Percentiles rank a stretch among this genome's conserved stretches.
These are phyloP conservation scores for Conchocele bisecta DNA, from an alignment of 2,888 invertebrate genomes.

Conservation along the genomic window DNA sequence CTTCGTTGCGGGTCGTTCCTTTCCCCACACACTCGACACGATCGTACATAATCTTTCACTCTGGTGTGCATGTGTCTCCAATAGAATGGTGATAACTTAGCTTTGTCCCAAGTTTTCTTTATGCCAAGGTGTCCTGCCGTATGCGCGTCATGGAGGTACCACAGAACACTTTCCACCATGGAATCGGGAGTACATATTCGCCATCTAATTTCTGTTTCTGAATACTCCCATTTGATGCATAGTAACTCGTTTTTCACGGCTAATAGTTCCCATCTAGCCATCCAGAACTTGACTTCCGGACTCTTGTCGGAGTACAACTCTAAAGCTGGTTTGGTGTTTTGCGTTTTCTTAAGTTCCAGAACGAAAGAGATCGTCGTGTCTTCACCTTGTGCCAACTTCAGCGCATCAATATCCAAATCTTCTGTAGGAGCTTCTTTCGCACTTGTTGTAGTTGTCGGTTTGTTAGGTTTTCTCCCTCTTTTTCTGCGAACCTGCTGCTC, in stretches of 20 bases:
- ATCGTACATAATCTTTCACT: slow-evolving; percentile 2
- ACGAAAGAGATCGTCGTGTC: slow-evolving; percentile 4
- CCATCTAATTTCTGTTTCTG: slow-evolving; percentile 3
- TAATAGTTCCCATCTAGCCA: slow-evolving; percentile 24
- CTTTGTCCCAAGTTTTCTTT: slow-evolving; percentile 6
- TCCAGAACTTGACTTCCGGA: slow-evolving; percentile 22
- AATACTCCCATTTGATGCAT: slow-evolving; percentile 28
- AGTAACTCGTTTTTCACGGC: slow-evolving; percentile 21
- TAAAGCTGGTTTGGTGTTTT: slow-evolving; percentile 5
- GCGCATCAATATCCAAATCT: neutral
- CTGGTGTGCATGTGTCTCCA: slow-evolving; percentile 12
- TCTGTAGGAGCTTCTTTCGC: slow-evolving; percentile 7
- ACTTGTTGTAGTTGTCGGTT: neutral
- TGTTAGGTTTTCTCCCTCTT: slow-evolving; percentile 9
- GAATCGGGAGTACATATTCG: slow-evolving; percentile 14
- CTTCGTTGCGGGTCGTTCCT: neutral
- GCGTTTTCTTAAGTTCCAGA: slow-evolving; percentile 2
- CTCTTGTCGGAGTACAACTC: slow-evolving; percentile 8
- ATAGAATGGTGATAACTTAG: slow-evolving; percentile 23
- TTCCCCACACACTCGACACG: slow-evolving; percentile 17
- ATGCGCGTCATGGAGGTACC: slow-evolving; percentile 24
- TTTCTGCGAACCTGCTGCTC: no score
- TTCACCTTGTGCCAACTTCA: neutral
- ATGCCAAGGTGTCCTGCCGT: slow-evolving; percentile 17
- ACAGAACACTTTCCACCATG: slow-evolving; percentile 12